phyloP scores from a whole-genome alignment of 2,797 vertebrate species.

The Phoebastria nigripes region DNA sequence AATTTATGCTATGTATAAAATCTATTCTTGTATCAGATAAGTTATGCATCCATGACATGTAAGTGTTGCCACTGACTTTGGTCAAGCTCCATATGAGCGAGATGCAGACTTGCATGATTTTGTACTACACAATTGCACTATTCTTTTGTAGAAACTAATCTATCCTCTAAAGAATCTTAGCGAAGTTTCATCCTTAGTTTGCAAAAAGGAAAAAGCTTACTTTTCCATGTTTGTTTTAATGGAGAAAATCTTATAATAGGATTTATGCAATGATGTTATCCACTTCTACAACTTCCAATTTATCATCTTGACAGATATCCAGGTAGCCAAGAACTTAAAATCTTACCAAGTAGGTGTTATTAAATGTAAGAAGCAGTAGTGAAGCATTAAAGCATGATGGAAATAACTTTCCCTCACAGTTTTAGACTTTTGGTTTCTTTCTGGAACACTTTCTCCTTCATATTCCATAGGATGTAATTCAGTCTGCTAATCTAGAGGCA shows the following conservation, averaged over 20 bases:
- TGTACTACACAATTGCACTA: not conserved
- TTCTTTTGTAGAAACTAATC: not conserved
- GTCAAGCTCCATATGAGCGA: not conserved
- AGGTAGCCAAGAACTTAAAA: slow-evolving; percentile 5
- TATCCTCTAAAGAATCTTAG: not conserved
- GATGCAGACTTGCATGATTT: not conserved
- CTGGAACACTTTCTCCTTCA: not conserved
- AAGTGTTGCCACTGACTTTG: not conserved
- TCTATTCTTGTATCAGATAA: not conserved
- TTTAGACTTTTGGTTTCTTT: not conserved
- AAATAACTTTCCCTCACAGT: not conserved
- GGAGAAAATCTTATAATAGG: not conserved
- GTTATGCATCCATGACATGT: not conserved
- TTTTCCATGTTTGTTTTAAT: not conserved
- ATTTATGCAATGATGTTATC: not conserved
- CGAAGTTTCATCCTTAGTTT: not conserved
- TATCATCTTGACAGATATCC: not conserved
- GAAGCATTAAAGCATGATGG: not conserved
- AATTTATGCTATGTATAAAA: not conserved
- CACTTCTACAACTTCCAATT: not conserved
- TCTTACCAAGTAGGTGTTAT: not conserved
- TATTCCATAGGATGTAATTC: not conserved
- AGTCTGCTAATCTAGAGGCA: not conserved
- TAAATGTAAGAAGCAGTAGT: not conserved
- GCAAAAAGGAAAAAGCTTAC: not conserved